phyloP scores from a whole-genome alignment of 2,888 invertebrate genomes.

The Watsonalla cultraria region DNA sequence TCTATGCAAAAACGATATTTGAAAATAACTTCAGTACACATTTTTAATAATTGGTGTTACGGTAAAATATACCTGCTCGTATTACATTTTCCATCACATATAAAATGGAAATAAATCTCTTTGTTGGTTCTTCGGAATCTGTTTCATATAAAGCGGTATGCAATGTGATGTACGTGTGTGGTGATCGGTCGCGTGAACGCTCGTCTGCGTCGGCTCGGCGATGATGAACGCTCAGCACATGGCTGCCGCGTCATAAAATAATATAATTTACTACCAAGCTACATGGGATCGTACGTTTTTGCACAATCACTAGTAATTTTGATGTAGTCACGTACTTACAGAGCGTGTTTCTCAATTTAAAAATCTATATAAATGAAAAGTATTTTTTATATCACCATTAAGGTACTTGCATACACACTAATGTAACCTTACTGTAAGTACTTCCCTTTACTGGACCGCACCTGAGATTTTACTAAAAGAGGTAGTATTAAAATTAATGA shows the following conservation, averaged over 20 bases:
- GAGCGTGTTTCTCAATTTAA: no score
- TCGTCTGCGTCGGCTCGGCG: slow-evolving; percentile 20
- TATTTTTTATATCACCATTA: no score
- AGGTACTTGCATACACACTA: no score
- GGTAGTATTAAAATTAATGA: no score
- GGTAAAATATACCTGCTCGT: not conserved
- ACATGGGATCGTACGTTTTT: slow-evolving; percentile 26
- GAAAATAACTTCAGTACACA: no score
- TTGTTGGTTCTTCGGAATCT: not conserved
- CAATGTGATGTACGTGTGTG: slow-evolving; percentile 9
- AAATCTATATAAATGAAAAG: no score
- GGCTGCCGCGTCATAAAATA: slow-evolving; percentile 63
- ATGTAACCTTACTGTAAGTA: no score
- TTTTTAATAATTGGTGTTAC: not conserved
- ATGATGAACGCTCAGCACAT: slow-evolving; percentile 60
- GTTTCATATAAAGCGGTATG: not conserved
- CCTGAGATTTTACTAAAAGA: no score
- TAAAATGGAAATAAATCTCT: not conserved
- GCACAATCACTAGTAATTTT: not conserved
- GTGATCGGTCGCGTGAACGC: slow-evolving; percentile 4
- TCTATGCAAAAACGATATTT: no score
- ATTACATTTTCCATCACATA: not conserved
- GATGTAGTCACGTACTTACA: not conserved
- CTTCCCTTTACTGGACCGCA: no score
- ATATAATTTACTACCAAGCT: slow-evolving; percentile 52